Evolutionary conservation across 2,888 invertebrate genomes (phyloP).

Genomic region (Netelia virgata): DNA sequence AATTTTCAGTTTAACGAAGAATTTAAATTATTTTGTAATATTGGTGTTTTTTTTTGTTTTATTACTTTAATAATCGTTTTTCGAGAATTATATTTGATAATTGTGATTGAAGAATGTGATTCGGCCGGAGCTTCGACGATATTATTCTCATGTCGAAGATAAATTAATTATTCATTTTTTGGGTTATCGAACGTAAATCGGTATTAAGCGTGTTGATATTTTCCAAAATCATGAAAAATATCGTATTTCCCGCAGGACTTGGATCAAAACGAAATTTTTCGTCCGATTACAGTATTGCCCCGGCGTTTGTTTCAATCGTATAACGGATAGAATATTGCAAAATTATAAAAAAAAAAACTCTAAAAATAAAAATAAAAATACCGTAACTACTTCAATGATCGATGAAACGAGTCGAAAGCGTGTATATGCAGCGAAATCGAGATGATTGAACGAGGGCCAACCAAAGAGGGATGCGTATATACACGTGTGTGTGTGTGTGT

Average conservation of each 20-base stretch:
- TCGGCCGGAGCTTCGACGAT: too few species aligned
- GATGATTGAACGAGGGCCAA: constrained; percentile 51
- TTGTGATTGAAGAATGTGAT: too few species aligned
- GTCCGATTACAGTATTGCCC: not conserved
- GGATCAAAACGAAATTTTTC: constrained; percentile 6
- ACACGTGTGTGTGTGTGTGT: not conserved
- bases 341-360: not conserved
- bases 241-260: not conserved
- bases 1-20: too few species aligned
- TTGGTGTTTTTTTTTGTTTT: too few species aligned
- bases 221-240: not conserved
- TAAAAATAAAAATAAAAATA: not conserved
- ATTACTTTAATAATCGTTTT: too few species aligned
- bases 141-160: too few species aligned
- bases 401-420: not conserved
- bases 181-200: too few species aligned
- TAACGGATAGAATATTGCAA: not conserved
- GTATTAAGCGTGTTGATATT: too few species aligned
- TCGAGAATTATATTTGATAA: too few species aligned
- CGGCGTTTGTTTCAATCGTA: not conserved
- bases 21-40: too few species aligned
- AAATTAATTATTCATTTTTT: too few species aligned
- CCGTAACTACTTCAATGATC: not conserved
- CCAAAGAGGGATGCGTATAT: constrained; percentile 47
- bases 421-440: constrained; percentile 30